A percentile compares a stretch with the other conserved stretches of the same genome.
Conservation (phyloP, 1,140 invertebrate species). For the Lerema accius region DNA sequence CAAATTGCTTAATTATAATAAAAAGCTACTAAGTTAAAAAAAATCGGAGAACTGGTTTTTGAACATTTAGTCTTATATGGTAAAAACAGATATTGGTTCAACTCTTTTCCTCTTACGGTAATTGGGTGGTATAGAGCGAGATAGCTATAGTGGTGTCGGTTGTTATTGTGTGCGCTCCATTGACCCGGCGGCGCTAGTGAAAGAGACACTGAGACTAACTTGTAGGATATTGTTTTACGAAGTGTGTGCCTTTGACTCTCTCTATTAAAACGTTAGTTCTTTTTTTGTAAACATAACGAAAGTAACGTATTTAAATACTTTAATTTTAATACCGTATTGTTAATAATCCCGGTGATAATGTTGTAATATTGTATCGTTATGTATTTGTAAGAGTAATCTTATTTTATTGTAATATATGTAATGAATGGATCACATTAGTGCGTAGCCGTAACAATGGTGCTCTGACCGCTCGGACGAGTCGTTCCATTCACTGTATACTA, state of each 20-base stretch:
- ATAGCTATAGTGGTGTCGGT: too few species aligned
- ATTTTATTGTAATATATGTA: constrained; percentile 76
- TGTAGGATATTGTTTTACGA: constrained; percentile 57
- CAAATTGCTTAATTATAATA: too few species aligned
- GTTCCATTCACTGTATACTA: constrained; percentile 75
- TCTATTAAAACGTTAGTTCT: constrained; percentile 73
- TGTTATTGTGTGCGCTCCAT: neutral
- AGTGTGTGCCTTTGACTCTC: constrained; percentile 78
- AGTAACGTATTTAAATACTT: constrained; percentile 73
- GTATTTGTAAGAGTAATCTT: constrained; percentile 80
- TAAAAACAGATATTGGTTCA: too few species aligned
- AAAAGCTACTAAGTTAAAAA: too few species aligned
- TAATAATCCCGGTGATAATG: constrained; percentile 83
- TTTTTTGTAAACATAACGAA: constrained; percentile 73
- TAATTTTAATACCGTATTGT: constrained; percentile 73
- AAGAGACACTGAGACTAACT: constrained; percentile 59
- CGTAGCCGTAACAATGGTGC: constrained; percentile 69
- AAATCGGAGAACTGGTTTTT: too few species aligned
- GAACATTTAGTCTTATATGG: too few species aligned
- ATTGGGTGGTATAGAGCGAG: too few species aligned
- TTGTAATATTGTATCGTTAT: constrained; percentile 83
- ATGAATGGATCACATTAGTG: constrained; percentile 70
- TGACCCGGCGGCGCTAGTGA: constrained; percentile 40
- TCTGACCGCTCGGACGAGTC: constrained; percentile 43
- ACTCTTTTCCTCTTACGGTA: too few species aligned